Evolutionary conservation across 2,113 vertebrate genomes (phyloP), one percentile per base, ranked within the genome.

Genomic region (Crotalus tigris): DNA sequence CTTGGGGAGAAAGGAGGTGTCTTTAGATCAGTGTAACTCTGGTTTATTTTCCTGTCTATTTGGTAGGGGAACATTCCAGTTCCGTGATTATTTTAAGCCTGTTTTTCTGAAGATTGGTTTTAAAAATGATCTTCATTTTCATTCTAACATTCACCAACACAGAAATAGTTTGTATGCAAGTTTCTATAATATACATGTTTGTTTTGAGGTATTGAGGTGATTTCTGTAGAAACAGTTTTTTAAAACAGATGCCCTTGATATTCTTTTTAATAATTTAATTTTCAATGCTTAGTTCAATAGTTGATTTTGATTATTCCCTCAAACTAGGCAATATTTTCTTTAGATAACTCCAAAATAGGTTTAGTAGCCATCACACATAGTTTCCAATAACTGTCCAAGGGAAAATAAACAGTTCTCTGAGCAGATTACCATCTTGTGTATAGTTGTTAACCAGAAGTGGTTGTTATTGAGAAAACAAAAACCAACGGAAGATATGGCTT

Each of bases 251-350:
- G 6, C 39, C 75, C 75, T 81, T 81, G 75, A 81, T 44, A 39
- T 81, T 81, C 17, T 21, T 21, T 81, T 39, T 39, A 39, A 44
- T 33, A 81, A 81, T 21, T 44, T 75, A 5, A 2, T 81, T 81
- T 17, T 17, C 75, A 81, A 81, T 39, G 33, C 7, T 3, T 21
- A 81, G 17, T 97, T 97, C 97, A 96, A 97, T 96, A 97, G 95
- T 92, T 0, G 0, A 95, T 91, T 96, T 94, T 46, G 75, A 81
- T 39, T 91, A 95, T 95, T 95, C 93, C 2, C 87, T 26, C 91
- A 94, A 94, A 93, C 93, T 91, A 93, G 92, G 92, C 93, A 96
- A 64, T 0, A 0, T 95, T 97, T 97, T 95, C 96, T 94, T 53
- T 75, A 95, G 94, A 85, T 23, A 24, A 39, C 57, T 89, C 92